A percentile compares a stretch with the other conserved stretches of the same genome.
Conservation (phyloP, 2,797 vertebrate genomes). For the Dryobates pubescens region DNA sequence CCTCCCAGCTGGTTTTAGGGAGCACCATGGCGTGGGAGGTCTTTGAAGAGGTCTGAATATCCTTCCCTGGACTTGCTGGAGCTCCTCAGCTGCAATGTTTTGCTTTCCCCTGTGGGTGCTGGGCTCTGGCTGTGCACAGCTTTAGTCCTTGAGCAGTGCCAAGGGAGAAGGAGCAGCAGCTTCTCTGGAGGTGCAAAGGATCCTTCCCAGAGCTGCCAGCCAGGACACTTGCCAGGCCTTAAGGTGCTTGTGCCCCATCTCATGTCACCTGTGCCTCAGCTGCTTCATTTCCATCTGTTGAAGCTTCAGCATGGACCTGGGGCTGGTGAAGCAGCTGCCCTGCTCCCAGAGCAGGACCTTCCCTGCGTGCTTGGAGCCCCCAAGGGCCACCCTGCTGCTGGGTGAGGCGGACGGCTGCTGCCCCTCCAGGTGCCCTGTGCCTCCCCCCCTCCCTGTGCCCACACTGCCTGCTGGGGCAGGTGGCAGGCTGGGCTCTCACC, state of each 20-base stretch:
- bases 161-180: neutral
- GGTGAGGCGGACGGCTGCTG: constrained; percentile 78
- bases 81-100: neutral
- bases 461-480: neutral
- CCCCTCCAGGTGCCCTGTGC: constrained; percentile 83
- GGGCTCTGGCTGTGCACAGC: neutral
- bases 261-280: accelerated
- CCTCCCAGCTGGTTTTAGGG: neutral
- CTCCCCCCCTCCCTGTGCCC: neutral
- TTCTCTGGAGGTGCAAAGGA: neutral
- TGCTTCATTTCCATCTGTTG: neutral
- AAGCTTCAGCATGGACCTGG: constrained; percentile 85
- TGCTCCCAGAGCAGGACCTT: constrained; percentile 77
- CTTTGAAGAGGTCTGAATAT: neutral
- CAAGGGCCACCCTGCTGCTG: constrained; percentile 55
- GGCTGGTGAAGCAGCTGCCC: constrained; percentile 81
- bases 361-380: constrained; percentile 82
- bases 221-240: neutral
- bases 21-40: accelerated
- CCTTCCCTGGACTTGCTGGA: neutral
- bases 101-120: neutral
- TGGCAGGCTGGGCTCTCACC: neutral
- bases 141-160: too few relatives aligned
- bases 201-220: neutral
- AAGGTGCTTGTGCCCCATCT: accelerated